Evolutionary conservation across 53 echinoderm and acorn worm species (phyloP).

Genomic region (Luidia sarsii): DNA sequence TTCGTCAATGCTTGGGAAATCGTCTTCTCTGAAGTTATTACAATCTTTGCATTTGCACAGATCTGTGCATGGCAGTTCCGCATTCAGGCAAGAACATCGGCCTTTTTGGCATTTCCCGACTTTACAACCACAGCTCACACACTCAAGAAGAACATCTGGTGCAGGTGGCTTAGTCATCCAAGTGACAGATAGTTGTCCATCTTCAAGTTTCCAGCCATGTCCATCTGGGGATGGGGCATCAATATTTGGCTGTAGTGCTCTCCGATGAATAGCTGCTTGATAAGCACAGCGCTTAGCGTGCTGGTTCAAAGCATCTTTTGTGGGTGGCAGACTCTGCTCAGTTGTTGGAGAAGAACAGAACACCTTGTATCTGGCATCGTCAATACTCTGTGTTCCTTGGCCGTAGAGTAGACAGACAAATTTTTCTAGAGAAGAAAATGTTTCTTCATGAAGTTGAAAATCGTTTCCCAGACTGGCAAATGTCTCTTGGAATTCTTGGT

Average conservation of each 20-base stretch:
- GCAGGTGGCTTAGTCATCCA: slow-evolving; percentile 33
- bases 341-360: slow-evolving; percentile 47
- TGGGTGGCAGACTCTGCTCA: slow-evolving; percentile 49
- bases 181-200: slow-evolving; percentile 13
- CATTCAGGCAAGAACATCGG: too few species aligned
- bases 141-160: slow-evolving; percentile 12
- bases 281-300: slow-evolving; percentile 32
- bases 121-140: slow-evolving; percentile 37
- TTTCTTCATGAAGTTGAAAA: too few species aligned
- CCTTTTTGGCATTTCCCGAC: slow-evolving; percentile 45
- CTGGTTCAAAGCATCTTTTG: slow-evolving; percentile 4
- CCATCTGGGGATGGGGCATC: slow-evolving; percentile 40
- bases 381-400: slow-evolving; percentile 11
- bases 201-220: slow-evolving; percentile 49
- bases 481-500: slow-evolving; percentile 18
- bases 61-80: too few species aligned
- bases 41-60: too few species aligned
- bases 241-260: slow-evolving; percentile 19
- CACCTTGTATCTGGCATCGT: slow-evolving; percentile 43
- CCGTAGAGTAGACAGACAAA: slow-evolving; percentile 52
- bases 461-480: too few species aligned
- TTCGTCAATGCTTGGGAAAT: too few species aligned
- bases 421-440: too few species aligned
- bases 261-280: too few species aligned
- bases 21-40: too few species aligned